Evolutionary conservation across 2,797 vertebrate species (phyloP).

Genomic region (Anguilla megastoma): DNA sequence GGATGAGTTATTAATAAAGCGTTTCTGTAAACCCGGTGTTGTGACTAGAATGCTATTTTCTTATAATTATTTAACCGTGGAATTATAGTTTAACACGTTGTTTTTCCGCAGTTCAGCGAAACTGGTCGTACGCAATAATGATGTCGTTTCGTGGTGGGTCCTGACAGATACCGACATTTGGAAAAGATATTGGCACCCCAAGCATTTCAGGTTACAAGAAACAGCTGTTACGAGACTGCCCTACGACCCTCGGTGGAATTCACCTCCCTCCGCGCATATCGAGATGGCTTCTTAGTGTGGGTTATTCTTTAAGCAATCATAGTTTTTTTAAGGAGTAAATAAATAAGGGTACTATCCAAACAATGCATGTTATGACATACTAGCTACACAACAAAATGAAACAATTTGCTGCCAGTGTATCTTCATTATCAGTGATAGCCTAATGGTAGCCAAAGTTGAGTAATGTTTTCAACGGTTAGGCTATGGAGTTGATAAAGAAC

Average conservation of each 20-base stretch:
- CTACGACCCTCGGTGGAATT: constrained; percentile 57
- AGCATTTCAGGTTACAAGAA: constrained; percentile 79
- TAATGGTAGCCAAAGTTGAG: neutral
- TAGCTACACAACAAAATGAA: constrained; percentile 7
- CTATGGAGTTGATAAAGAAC: neutral
- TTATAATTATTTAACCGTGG: neutral
- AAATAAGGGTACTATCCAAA: neutral
- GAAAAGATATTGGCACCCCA: constrained; percentile 73
- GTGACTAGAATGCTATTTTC: neutral
- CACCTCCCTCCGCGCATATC: constrained; percentile 44
- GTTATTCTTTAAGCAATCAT: neutral
- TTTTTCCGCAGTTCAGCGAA: neutral
- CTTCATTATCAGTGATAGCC: neutral
- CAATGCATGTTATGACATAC: constrained; percentile 11
- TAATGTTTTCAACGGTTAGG: constrained; percentile 7
- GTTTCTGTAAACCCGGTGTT: neutral
- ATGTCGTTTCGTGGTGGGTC: constrained; percentile 56
- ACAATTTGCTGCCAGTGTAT: constrained; percentile 18
- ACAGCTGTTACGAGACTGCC: constrained; percentile 73
- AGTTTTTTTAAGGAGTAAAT: neutral
- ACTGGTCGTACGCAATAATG: constrained; percentile 10
- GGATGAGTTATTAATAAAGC: neutral
- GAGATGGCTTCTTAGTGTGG: constrained; percentile 24
- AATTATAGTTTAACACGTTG: neutral
- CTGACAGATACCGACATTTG: constrained; percentile 66